Evolutionary conservation across 1,140 invertebrate species (phyloP), one percentile per base, ranked within the genome.

Genomic region (Xylocopa sonorina): DNA sequence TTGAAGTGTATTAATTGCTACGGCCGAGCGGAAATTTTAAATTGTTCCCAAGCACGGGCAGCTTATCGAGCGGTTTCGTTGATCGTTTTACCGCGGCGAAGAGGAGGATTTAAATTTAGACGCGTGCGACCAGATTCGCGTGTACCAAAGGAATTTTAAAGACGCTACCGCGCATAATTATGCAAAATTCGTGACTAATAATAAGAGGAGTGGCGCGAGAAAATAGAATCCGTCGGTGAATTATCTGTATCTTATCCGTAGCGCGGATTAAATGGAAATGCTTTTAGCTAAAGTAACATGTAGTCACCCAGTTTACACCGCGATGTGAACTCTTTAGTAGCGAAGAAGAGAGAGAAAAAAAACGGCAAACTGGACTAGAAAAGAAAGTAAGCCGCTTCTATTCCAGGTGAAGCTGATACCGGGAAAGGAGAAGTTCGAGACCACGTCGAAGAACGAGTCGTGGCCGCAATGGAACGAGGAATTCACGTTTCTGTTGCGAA

Each of bases 381-480:
- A 66, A 62, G 53, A 75, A 75, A 83, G 38, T 82, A 38, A 85
- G 10, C 27, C 27, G 32, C 7, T 60, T 50, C 27, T 50, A 55
- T 94, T 94, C 72, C 89, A 97, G 96, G 94, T 96, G 3, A 96
- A 96, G 91, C 84, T 96, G 32, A 95, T 96, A 88, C 96, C 96
- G 1, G 95, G 95, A 29, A 95, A 95, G 80, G 95, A 95, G 67
- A 96, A 96, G 91, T 95, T 94, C 86, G 96, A 97, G 91, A 96
- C 95, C 10, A 94, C 94, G 66, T 91, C 95, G 80, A 95, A 95
- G 88, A 95, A 96, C 81, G 95, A 95, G 83, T 95, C 95, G 2
- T 96, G 95, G 95, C 96, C 96, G 0, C 94, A 95, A 60, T 96
- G 96, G 94, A 96, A 97, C 88, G 95, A 96, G 91, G 95, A 96